Evolutionary conservation across 2,113 vertebrate species (phyloP).

Genomic region (Plotosus lineatus): DNA sequence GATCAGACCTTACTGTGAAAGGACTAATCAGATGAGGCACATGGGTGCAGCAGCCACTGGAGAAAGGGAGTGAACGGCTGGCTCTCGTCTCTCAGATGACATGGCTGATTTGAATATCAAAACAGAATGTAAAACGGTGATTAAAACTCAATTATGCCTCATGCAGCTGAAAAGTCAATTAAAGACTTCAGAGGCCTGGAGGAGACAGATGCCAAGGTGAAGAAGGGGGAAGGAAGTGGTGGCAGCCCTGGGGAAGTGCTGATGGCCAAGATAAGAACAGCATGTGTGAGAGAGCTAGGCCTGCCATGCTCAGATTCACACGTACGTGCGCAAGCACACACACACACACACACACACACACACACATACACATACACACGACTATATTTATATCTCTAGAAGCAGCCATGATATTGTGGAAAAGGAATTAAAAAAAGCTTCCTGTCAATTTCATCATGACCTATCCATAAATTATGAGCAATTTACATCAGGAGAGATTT

Average conservation of each 20-base stretch:
- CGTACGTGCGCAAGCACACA: not conserved
- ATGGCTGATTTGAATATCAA: conserved; percentile 72
- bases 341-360: conserved; percentile 14
- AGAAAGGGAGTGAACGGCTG: conserved; percentile 48
- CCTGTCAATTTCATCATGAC: conserved; percentile 50
- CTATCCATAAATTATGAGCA: conserved; percentile 64
- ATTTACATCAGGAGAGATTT: conserved; percentile 62
- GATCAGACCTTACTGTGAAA: conserved; percentile 50
- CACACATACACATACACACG: not conserved
- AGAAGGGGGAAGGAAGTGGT: conserved; percentile 19
- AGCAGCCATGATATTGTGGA: not conserved
- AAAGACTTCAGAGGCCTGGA: conserved; percentile 57
- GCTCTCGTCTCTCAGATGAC: conserved; percentile 56
- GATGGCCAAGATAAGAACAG: conserved; percentile 34
- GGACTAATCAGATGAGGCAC: conserved; percentile 47
- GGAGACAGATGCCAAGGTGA: conserved; percentile 36
- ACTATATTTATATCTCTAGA: conserved; percentile 20
- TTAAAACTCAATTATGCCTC: conserved; percentile 72
- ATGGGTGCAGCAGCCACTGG: conserved; percentile 45
- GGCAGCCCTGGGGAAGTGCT: conserved; percentile 21
- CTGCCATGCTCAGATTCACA: not conserved
- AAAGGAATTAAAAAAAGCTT: conserved; percentile 36
- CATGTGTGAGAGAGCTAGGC: not conserved
- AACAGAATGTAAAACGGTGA: conserved; percentile 72
- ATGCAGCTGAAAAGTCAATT: conserved; percentile 67